Evolutionary conservation across 2,888 invertebrate species (phyloP), one percentile per base, ranked within the genome.

Genomic region (Corythucha ciliata): DNA sequence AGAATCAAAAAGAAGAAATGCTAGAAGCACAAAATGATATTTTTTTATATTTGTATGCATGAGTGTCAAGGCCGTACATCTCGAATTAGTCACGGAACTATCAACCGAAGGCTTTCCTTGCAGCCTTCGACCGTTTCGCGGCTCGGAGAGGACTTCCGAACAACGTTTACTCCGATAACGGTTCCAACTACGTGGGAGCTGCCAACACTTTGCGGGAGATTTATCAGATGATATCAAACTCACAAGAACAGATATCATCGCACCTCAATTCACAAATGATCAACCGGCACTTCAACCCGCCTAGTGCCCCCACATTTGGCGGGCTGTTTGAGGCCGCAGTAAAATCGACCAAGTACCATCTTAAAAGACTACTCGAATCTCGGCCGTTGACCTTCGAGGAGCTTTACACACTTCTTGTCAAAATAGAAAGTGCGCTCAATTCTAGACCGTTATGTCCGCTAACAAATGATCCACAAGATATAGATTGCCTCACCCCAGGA

Each of bases 111-210:
- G 59, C 0, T 67, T 67, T 51, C n/a, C 8, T 67, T 3, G 62
- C 63, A 0, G 57, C 63, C 1, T 50, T 66, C 3, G 49, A 61
- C 4, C 49, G 65, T 40, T 67, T 67, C 45, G 51, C 63, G 0
- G 52, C 62, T 1, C 25, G 65, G 14, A 36, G 65, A 36, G 66
- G 65, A 2, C 40, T 56, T n/a, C 61, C 61, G 1, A 22, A 41
- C 8, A 52, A 61, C 1, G 55, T 67, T 0, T 62, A 55, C 41
- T 63, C 63, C 3, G 67, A 68, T 47, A 64, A 64, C 25, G 65
- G 63, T 1, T 62, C 62, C 1, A 67, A 65, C 49, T 67, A 65
- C 47, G n/a, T 58, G 65, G 2, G 66, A 63, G 2, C 63, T 65
- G 1, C 54, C 56, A 26, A 47, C n/a, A 12, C 26, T 48, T 21